Base-by-base conservation (phyloP, 2,888 invertebrate species). In the Zygogramma bicolorata region DNA sequence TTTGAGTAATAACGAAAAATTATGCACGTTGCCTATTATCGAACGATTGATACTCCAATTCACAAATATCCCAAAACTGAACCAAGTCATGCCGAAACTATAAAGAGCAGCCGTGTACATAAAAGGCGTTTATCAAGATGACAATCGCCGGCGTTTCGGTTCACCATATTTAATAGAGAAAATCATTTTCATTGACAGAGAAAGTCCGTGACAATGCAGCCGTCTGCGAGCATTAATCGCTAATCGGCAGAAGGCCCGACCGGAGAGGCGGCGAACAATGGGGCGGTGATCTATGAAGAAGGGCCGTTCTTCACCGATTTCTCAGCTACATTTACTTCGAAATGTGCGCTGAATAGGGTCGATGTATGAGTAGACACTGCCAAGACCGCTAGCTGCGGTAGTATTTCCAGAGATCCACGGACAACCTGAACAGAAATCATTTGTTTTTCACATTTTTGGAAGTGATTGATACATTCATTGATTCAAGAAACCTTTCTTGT, bases 281-380 rank as follows among this genome's bases (percentile, higher is more conserved):
- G 84, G 78, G 73, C 79, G 78, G 80, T 86, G 86, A 86, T 86
- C 85, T 86, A 85, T 86, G 86, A 86, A 86, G 86, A 86, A 85
- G 84, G 85, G 84, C 84, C 86, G 85, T 87, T 87, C 86, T 86
- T 87, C 83, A 87, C 85, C 86, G 85, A 87, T 87, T 87, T 87
- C 86, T 86, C 85, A 86, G 87, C 87, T 87, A 87, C 87, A 87
- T 87, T 87, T 87, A 87, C 86, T 80, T 83, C 82, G 86, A 85
- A 86, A 85, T 85, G 84, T 84, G 71, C 84, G 84, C 84, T 85
- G 84, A 85, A 85, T 85, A 82, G 84, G 82, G 77, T 73, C 69
- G 71, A 66, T 57, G 67, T 29, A 20, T 25, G 60, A 58, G 46
- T 63, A 34, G 59, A 60, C 59, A 46, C 60, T 67, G 67, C 67